Conservation (phyloP, 2,113 vertebrate genomes). For the Rhinolophus ferrumequinum region DNA sequence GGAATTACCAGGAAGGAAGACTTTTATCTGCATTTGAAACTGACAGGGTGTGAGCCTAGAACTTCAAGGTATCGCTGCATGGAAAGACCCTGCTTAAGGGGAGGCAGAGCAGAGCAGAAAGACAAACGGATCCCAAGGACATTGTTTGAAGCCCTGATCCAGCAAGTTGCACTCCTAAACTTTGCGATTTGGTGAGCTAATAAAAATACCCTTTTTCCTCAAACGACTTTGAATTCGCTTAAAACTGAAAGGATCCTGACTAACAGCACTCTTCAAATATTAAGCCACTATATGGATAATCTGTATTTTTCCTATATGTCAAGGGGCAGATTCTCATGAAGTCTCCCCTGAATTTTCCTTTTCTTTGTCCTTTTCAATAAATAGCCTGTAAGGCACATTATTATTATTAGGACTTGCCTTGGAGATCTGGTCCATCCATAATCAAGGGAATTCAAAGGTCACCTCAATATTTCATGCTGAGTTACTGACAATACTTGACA, state of each 20-base stretch:
- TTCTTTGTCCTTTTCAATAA: slow-evolving; percentile 1
- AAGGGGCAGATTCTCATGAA: slow-evolving; percentile 17
- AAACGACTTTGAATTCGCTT: background rate
- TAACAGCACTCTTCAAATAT: background rate
- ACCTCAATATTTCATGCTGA: slow-evolving; percentile 14
- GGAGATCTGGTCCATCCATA: slow-evolving; percentile 18
- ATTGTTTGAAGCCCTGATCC: background rate
- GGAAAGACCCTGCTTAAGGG: background rate
- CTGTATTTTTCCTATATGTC: background rate
- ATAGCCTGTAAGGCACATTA: background rate
- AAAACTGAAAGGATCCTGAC: background rate
- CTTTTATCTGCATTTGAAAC: background rate
- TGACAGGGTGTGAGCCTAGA: background rate
- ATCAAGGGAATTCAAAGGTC: slow-evolving; percentile 58
- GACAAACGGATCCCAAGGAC: background rate
- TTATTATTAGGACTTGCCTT: slow-evolving; percentile 29
- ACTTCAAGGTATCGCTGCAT: background rate
- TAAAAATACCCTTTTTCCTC: background rate
- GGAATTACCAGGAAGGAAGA: background rate
- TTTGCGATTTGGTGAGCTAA: background rate
- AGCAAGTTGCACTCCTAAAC: background rate
- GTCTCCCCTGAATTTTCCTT: background rate
- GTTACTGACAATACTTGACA: background rate
- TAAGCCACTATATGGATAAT: background rate
- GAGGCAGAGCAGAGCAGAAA: background rate